Base-by-base conservation (phyloP, 2,888 invertebrate genomes). In the Tachystola acroxantha region DNA sequence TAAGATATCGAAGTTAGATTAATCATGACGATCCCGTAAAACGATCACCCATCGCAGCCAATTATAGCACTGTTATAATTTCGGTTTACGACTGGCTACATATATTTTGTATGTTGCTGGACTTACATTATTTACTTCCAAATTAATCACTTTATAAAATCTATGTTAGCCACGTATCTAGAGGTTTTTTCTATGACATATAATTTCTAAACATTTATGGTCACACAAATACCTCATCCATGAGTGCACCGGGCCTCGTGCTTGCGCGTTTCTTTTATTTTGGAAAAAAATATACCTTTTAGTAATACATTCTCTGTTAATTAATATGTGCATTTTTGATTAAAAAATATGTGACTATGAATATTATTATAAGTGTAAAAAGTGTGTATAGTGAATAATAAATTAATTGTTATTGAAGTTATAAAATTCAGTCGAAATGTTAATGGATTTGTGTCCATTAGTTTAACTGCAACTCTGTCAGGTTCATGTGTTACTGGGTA, bases 161-260 rank as follows among this genome's bases (percentile, higher is more conserved):
- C 79, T 84, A 86, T 84, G 85, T 86, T 86, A 86, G 85, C 81
- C 84, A 85, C 85, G 79, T 64, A 51, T 72, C 75, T 80, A 78
- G 53, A 56, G 52, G 44, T 42, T 61, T 57, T 59, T 63, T 77
- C 73, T 82, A 78, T 71, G 46, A 81, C 81, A 84, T 76, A 66
- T 69, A 69, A 57, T 50, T 57, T 75, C 78, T 82, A 82, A 77
- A 84, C 84, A 84, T 79, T 82, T 79, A 82, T 64, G 58, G 75
- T 54, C 84, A 84, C 85, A 84, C 81, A 16, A 6, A 70, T 86
- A 82, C 85, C 92, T 92, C 94, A 85, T 93, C 93, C 88, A 90
- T 71, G 88, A 94, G 89, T 91, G 92, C 93, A 82, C 94, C 94
- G 75, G 94, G 94, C 79, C 94, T 93, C 85, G 94, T 92, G 85